Conservation (phyloP, 2,888 invertebrate species). For the Sinelater perroti region DNA sequence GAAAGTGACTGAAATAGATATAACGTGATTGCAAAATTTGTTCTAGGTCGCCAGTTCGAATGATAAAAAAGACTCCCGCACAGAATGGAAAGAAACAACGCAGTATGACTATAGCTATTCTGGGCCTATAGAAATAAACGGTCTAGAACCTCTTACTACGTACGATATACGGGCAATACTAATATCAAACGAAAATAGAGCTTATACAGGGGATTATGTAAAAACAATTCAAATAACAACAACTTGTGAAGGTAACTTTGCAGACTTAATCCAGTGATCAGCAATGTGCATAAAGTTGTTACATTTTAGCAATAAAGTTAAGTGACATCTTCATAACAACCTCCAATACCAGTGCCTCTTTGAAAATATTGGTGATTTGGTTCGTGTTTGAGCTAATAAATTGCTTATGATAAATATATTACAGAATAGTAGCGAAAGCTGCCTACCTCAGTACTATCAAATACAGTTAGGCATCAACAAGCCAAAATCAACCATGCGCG, state of each 20-base stretch:
- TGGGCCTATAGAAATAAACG: background rate
- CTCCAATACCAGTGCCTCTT: constrained; percentile 1
- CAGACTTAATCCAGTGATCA: background rate
- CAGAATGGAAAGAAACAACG: background rate
- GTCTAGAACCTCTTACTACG: background rate
- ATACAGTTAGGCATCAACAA: background rate
- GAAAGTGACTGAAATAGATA: background rate
- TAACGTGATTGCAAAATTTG: background rate
- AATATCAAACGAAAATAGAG: background rate
- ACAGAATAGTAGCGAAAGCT: constrained; percentile 9
- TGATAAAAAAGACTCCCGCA: background rate
- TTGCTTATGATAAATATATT: constrained; percentile 13
- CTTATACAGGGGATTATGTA: constrained; percentile 4
- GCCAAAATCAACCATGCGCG: too few species aligned
- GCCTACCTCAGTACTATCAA: constrained; percentile 3
- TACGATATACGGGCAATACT: constrained; percentile 22
- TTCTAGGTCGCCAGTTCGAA: background rate
- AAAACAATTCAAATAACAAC: constrained; percentile 8
- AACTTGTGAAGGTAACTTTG: constrained; percentile 23
- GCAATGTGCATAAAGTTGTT: too few species aligned
- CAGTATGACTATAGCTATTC: background rate
- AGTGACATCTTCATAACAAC: background rate
- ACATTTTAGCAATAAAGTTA: constrained; percentile 16
- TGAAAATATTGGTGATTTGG: too few species aligned
- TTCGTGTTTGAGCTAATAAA: too few species aligned